Conservation (phyloP, 2,888 invertebrate species). For the Parnassius smintheus region DNA sequence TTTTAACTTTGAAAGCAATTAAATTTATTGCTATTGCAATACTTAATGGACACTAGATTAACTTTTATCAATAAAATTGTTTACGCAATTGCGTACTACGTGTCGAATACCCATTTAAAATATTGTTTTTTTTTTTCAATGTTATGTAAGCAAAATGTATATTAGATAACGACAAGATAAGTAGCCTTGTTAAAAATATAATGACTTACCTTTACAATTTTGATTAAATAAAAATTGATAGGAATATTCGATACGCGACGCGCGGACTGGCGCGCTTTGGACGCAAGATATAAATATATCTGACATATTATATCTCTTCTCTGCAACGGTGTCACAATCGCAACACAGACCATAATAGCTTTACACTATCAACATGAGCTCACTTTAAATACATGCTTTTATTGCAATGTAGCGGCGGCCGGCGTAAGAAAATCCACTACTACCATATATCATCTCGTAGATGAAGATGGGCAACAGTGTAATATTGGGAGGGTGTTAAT, state of each 20-base stretch:
- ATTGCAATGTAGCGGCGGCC: not conserved
- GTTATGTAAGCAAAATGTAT: slow-evolving; percentile 14
- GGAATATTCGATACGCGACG: not conserved
- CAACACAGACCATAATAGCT: not conserved
- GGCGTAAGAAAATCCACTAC: no score
- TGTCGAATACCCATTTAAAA: slow-evolving; percentile 10
- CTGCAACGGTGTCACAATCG: slow-evolving; percentile 1
- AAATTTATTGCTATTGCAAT: slow-evolving; percentile 13
- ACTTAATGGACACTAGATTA: slow-evolving; percentile 23
- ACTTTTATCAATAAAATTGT: slow-evolving; percentile 28
- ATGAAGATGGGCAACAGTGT: no score
- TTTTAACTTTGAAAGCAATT: no score
- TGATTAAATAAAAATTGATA: not conserved
- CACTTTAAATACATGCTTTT: slow-evolving; percentile 18
- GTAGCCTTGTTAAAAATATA: slow-evolving; percentile 1
- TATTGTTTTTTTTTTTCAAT: slow-evolving; percentile 6
- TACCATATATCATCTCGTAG: no score
- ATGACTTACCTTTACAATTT: not conserved
- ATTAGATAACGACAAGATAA: slow-evolving; percentile 6
- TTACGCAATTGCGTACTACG: slow-evolving; percentile 33
- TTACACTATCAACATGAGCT: not conserved
- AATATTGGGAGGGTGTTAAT: no score
- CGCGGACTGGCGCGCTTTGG: not conserved
- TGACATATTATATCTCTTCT: not conserved
- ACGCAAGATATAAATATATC: slow-evolving; percentile 1